These are phyloP conservation scores for Rhea americana DNA, from an alignment of 2,113 vertebrate species.

Conservation along the genomic window DNA sequence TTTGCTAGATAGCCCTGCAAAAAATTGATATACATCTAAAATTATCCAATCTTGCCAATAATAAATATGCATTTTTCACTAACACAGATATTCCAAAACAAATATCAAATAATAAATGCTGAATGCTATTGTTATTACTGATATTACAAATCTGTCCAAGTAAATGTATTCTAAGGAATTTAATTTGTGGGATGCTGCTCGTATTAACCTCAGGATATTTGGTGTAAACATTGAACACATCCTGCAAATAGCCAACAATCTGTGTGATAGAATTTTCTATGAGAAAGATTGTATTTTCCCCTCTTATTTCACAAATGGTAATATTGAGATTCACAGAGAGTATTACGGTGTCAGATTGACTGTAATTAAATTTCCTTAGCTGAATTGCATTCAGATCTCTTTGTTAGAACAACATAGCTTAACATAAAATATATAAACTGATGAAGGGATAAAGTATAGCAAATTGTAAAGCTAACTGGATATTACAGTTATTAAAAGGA, in stretches of 20 bases:
- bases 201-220: background rate
- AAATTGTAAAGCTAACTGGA: background rate
- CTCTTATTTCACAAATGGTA: background rate
- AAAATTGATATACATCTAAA: background rate
- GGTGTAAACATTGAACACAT: background rate
- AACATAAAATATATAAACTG: background rate
- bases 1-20: background rate
- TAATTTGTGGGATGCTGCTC: background rate
- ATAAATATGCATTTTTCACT: background rate
- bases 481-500: background rate
- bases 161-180: background rate
- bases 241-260: background rate
- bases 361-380: background rate
- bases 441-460: background rate
- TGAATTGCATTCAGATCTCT: background rate
- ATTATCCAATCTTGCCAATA: background rate
- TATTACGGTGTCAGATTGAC: background rate
- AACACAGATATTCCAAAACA: background rate
- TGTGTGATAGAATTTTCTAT: background rate
- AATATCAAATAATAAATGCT: background rate
- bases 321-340: background rate
- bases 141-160: background rate
- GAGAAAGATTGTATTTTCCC: accelerated
- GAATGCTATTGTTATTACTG: background rate
- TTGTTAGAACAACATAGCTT: background rate